These are phyloP conservation scores for Plectropomus leopardus DNA, from an alignment of 2,113 vertebrate species.

Conservation along the genomic window DNA sequence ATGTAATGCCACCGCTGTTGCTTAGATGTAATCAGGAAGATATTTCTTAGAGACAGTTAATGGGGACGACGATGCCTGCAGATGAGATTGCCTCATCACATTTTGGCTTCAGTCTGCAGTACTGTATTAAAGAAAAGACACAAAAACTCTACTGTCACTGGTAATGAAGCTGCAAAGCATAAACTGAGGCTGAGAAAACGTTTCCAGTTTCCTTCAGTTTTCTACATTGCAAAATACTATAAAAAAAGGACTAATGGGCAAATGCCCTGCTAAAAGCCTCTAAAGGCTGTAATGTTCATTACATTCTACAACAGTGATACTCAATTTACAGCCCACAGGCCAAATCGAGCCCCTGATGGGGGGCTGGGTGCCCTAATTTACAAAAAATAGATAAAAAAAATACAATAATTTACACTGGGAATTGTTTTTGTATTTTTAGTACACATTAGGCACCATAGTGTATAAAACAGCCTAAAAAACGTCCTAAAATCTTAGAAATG, in stretches of 20 bases:
- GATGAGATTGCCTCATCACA: slow-evolving; percentile 63
- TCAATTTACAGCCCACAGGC: too few relatives aligned
- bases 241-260: background rate
- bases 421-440: too few relatives aligned
- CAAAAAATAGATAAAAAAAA: too few relatives aligned
- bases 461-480: too few relatives aligned
- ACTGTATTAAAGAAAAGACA: slow-evolving; percentile 19
- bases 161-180: slow-evolving; percentile 11
- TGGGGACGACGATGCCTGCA: slow-evolving; percentile 34
- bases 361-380: too few relatives aligned
- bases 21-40: slow-evolving; percentile 68
- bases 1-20: slow-evolving; percentile 44
- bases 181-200: background rate
- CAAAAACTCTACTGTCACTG: slow-evolving; percentile 9
- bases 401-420: too few relatives aligned
- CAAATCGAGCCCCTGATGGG: too few relatives aligned
- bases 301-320: background rate
- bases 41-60: slow-evolving; percentile 61
- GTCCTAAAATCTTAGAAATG: too few relatives aligned
- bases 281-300: background rate
- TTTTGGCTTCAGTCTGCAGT: slow-evolving; percentile 40
- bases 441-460: too few relatives aligned
- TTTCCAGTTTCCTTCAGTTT: slow-evolving; percentile 7
- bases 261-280: background rate
- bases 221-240: slow-evolving; percentile 9